A percentile compares a stretch with the other conserved stretches of the same genome.
These are phyloP conservation scores for Ailuropoda melanoleuca DNA, from an alignment of 2,113 vertebrate genomes.

Conservation along the genomic window DNA sequence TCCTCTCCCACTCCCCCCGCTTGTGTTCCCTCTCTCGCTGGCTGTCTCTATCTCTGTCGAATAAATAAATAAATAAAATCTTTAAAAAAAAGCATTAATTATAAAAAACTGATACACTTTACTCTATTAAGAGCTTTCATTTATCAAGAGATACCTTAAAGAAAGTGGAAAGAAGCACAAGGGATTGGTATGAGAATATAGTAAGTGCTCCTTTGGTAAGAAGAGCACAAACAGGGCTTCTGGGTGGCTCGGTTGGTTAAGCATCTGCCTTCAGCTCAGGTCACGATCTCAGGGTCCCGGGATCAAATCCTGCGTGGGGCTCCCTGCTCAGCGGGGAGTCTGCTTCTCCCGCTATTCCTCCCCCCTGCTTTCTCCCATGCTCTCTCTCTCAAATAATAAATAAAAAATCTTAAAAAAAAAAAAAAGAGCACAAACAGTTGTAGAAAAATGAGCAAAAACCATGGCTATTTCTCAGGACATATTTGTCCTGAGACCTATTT, in stretches of 20 bases:
- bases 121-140: background rate
- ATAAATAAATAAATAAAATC: too few species aligned
- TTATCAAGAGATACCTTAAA: background rate
- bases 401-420: too few species aligned
- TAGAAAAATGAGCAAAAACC: background rate
- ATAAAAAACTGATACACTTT: background rate
- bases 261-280: too few species aligned
- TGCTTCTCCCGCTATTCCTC: too few species aligned
- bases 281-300: too few species aligned
- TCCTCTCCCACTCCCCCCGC: too few species aligned
- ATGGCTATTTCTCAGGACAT: background rate
- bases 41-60: too few species aligned
- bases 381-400: too few species aligned
- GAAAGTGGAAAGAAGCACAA: background rate
- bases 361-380: too few species aligned
- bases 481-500: background rate
- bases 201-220: background rate
- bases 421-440: background rate
- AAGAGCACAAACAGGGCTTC: background rate
- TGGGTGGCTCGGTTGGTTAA: too few species aligned
- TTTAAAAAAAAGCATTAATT: background rate
- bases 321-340: too few species aligned
- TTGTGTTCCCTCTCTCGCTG: too few species aligned
- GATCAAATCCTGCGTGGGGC: accelerated
- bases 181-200: background rate